phyloP scores from a whole-genome alignment of 2,888 invertebrate genomes.

The Nysson spinosus region DNA sequence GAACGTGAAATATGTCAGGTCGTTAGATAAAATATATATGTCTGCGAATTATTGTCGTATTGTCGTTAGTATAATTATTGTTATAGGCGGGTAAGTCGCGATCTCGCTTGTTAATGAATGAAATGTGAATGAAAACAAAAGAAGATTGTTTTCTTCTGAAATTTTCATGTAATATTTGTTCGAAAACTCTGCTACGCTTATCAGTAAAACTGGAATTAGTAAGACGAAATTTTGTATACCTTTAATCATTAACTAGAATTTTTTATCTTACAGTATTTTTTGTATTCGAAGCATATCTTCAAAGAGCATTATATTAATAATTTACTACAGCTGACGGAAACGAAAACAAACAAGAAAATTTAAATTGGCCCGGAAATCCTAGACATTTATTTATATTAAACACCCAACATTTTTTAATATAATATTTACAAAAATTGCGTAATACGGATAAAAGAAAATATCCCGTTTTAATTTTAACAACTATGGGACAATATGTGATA shows the following conservation, averaged over 20 bases:
- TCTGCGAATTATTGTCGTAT: slow-evolving; percentile 36
- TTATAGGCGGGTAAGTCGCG: slow-evolving; percentile 62
- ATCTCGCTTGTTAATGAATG: slow-evolving; percentile 57
- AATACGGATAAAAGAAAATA: too few relatives aligned
- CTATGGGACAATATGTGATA: too few relatives aligned
- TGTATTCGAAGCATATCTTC: too few relatives aligned
- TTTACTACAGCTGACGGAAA: too few relatives aligned
- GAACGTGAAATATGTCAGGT: slow-evolving; percentile 33
- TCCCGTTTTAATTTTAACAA: too few relatives aligned
- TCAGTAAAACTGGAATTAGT: slow-evolving; percentile 48
- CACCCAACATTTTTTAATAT: too few relatives aligned
- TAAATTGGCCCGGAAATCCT: too few relatives aligned
- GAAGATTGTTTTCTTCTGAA: slow-evolving; percentile 8
- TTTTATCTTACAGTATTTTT: slow-evolving; percentile 11
- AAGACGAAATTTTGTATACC: slow-evolving; percentile 23
- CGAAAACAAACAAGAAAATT: too few relatives aligned
- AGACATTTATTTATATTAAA: too few relatives aligned
- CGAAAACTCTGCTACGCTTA: slow-evolving; percentile 42
- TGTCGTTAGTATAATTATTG: slow-evolving; percentile 61
- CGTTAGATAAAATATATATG: slow-evolving; percentile 28
- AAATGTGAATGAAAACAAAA: slow-evolving; percentile 1
- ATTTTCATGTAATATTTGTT: slow-evolving; percentile 47
- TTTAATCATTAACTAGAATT: slow-evolving; percentile 27
- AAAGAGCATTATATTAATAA: too few relatives aligned
- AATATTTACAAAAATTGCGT: too few relatives aligned